A percentile compares a stretch with the other conserved stretches of the same genome.
phyloP scores from a whole-genome alignment of 1,140 invertebrate genomes.

The Drosophila nikananu region DNA sequence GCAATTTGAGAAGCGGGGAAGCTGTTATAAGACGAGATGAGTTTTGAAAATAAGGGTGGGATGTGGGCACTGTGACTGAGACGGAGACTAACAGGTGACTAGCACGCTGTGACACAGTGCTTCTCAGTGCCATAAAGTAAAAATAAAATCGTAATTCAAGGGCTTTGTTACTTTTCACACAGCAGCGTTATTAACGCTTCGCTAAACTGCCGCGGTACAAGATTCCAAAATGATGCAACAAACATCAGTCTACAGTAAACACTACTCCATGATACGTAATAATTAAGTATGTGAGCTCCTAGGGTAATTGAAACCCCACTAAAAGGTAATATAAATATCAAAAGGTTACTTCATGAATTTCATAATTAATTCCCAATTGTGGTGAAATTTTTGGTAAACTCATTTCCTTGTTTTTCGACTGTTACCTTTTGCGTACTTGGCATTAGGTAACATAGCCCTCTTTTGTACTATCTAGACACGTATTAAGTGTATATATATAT shows the following conservation, averaged over 20 bases:
- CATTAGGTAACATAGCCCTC: background rate
- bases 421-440: constrained; percentile 9
- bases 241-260: background rate
- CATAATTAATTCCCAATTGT: background rate
- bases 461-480: constrained; percentile 1
- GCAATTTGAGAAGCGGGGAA: background rate
- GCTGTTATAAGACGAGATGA: constrained; percentile 4
- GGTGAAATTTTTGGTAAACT: constrained; percentile 3
- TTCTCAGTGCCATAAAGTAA: background rate
- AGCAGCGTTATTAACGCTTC: constrained; percentile 35
- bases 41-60: background rate
- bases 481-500: constrained; percentile 4
- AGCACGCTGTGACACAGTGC: constrained; percentile 36
- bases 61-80: background rate
- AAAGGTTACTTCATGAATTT: background rate
- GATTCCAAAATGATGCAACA: constrained; percentile 34
- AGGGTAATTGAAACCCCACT: constrained; percentile 7
- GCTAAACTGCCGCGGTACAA: constrained; percentile 11
- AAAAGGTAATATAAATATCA: background rate
- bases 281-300: background rate
- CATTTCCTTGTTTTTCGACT: constrained; percentile 4
- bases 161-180: constrained; percentile 25
- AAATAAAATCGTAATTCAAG: constrained; percentile 18
- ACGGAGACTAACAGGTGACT: constrained; percentile 8
- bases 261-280: constrained; percentile 1